phyloP scores from a whole-genome alignment of 2,888 invertebrate species.

The Microplitis manilae region DNA sequence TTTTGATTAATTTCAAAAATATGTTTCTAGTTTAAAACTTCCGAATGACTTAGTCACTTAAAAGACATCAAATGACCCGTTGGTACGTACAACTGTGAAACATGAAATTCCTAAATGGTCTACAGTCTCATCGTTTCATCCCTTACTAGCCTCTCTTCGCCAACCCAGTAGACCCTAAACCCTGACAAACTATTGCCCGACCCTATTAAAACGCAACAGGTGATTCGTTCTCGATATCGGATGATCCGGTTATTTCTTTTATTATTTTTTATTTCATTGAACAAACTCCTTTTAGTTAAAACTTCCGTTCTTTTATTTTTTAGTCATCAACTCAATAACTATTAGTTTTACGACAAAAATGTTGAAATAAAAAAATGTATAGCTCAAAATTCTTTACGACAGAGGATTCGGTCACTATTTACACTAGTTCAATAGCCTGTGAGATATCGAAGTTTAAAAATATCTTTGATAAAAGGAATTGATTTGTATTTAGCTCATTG shows the following conservation, averaged over 20 bases:
- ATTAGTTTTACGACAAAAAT: too few relatives aligned
- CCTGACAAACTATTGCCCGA: slow-evolving; percentile 53
- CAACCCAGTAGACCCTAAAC: slow-evolving; percentile 21
- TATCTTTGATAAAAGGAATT: too few relatives aligned
- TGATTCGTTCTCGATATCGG: slow-evolving; percentile 71
- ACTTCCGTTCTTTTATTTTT: too few relatives aligned
- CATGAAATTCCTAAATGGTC: slow-evolving; percentile 11
- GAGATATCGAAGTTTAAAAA: too few relatives aligned
- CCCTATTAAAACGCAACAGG: slow-evolving; percentile 70
- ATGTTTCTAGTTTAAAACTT: neutral
- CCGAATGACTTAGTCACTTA: neutral
- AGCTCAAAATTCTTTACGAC: too few relatives aligned
- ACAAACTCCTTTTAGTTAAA: neutral
- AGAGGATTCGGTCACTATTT: too few relatives aligned
- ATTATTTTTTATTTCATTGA: neutral
- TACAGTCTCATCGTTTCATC: neutral
- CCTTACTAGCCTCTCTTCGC: neutral
- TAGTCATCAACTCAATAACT: too few relatives aligned
- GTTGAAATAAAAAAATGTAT: too few relatives aligned
- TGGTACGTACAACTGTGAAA: neutral
- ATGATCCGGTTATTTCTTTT: slow-evolving; percentile 50
- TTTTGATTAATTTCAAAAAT: too few relatives aligned
- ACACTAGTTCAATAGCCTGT: too few relatives aligned
- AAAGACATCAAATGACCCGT: neutral
- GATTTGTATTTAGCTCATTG: too few relatives aligned